phyloP scores from a whole-genome alignment of 2,888 invertebrate species.

The Thereva nobilitata region DNA sequence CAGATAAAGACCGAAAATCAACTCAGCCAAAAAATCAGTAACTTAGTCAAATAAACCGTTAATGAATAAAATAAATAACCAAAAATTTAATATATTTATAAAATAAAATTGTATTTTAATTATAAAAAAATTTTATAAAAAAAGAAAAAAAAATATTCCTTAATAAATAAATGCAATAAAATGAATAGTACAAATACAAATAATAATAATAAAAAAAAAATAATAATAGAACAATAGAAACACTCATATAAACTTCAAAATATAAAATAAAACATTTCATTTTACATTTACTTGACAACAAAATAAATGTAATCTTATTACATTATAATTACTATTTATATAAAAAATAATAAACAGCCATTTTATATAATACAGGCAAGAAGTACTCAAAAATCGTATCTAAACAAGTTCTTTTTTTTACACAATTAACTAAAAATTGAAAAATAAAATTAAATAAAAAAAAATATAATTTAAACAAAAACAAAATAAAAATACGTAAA shows the following conservation, averaged over 20 bases:
- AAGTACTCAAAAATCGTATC: slow-evolving; percentile 24
- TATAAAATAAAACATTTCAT: slow-evolving; percentile 24
- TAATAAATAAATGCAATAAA: slow-evolving; percentile 34
- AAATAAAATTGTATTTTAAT: slow-evolving; percentile 22
- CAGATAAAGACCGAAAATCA: too few species aligned
- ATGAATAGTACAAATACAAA: slow-evolving; percentile 19
- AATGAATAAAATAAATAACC: too few species aligned
- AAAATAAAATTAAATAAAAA: slow-evolving; percentile 28
- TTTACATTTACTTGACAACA: slow-evolving; percentile 25
- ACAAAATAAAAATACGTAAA: slow-evolving; percentile 12
- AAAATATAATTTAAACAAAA: slow-evolving; percentile 24
- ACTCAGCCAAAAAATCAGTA: too few species aligned
- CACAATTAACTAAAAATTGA: slow-evolving; percentile 13
- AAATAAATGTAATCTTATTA: slow-evolving; percentile 15
- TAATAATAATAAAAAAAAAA: slow-evolving; percentile 25
- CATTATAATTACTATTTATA: slow-evolving; percentile 26
- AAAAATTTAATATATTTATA: too few species aligned
- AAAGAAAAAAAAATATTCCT: slow-evolving; percentile 28
- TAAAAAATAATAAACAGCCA: slow-evolving; percentile 39
- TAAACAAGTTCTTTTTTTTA: slow-evolving; percentile 8
- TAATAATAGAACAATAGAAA: slow-evolving; percentile 15
- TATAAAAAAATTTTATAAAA: slow-evolving; percentile 24
- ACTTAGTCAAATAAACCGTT: too few species aligned
- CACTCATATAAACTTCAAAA: slow-evolving; percentile 30
- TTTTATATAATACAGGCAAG: slow-evolving; percentile 42